Evolutionary conservation across 2,113 vertebrate species (phyloP), one percentile per base, ranked within the genome.

Genomic region (Ondatra zibethicus): DNA sequence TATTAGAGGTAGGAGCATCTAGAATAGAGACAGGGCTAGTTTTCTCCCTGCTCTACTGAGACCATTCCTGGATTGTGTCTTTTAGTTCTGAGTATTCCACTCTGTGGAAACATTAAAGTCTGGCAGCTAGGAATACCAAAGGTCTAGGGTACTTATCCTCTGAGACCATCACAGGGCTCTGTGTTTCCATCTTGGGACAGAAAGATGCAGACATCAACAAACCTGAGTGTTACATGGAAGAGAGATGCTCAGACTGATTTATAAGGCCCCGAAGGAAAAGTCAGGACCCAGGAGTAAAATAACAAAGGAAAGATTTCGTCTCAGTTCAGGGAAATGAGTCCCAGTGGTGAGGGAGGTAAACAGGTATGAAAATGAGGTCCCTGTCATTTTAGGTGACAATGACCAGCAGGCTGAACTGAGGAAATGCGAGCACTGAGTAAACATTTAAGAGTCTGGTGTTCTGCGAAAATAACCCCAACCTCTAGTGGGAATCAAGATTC

Each of bases 401-500:
- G 16, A 63, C 73, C 88, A 42, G 29, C 29, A 84, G 63, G 50
- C 7, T 66, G 73, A 21, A 17, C 68, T 65, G 50, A 87, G 36
- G 55, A 93, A 63, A 93, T 1, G n/a, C 1, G 33, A 82, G 42
- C 45, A 42, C 25, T 33, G 68, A 73, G 27, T 80, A 80, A n/a
- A 91, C 82, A 75, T 70, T 52, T 95, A 19, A 89, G 13, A 92
- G 47, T 76, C 78, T 68, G 29, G 50, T 90, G 19, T 68, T 95
- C 87, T 47, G 80, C 19, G 52, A 93, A 95, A 82, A 93, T 36
- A 88, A 72, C 81, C n/a, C 42, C 58, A 45, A 31, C 14, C 61
- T 65, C 50, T 21, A 63, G 42, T 39, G 68, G 42, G 33, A 93
- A 58, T 47, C 55, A 68, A 92, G 58, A 70, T 36, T 80, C 66